Evolutionary conservation across 2,113 vertebrate genomes (phyloP).

Genomic region (Apistogramma diplotaenia): DNA sequence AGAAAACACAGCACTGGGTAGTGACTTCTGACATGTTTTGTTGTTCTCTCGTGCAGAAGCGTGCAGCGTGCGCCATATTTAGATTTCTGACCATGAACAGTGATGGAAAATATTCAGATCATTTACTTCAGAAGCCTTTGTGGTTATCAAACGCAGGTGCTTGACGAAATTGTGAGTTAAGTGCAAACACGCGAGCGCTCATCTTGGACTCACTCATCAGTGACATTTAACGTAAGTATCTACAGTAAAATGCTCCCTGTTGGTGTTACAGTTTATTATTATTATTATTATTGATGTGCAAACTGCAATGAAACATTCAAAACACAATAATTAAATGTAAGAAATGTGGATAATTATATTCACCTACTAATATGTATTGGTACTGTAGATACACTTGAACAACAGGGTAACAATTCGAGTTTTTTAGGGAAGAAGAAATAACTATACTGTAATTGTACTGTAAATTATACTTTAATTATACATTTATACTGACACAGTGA

Average conservation of each 20-base stretch:
- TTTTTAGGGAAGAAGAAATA: background rate
- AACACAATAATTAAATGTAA: background rate
- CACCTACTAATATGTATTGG: background rate
- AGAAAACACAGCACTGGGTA: background rate
- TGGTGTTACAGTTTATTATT: background rate
- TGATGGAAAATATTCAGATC: background rate
- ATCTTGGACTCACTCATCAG: background rate
- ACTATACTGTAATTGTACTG: background rate
- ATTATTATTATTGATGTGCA: background rate
- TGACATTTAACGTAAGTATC: background rate
- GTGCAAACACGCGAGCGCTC: background rate
- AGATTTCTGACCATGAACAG: accelerated
- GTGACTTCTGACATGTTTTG: background rate
- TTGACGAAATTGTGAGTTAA: too few species aligned
- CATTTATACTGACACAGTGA: too few species aligned
- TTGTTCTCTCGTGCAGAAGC: background rate
- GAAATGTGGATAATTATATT: background rate
- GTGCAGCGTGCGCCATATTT: accelerated
- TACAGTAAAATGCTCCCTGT: background rate
- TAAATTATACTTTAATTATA: too few species aligned
- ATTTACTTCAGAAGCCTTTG: too few species aligned
- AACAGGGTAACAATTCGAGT: accelerated
- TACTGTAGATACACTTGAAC: background rate
- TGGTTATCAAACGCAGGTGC: too few species aligned
- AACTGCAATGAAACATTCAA: background rate